These are phyloP conservation scores for Andrena bucephala DNA, from an alignment of 2,888 invertebrate genomes.

Conservation along the genomic window DNA sequence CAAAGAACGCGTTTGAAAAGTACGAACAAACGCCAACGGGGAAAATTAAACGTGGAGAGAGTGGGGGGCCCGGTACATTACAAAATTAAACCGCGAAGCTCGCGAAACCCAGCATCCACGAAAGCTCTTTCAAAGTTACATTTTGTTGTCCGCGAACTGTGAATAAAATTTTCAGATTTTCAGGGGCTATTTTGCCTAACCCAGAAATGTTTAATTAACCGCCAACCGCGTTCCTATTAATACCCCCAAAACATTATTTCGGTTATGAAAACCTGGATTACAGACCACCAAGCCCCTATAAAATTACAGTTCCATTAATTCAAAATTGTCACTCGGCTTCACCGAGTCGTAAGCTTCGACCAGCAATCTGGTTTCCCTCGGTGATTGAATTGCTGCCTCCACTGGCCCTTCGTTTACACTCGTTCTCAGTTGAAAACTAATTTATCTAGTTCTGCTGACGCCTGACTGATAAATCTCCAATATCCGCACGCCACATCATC, in stretches of 20 bases:
- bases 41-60: conserved; percentile 12
- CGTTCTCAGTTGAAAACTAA: conserved; percentile 5
- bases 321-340: not conserved
- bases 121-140: conserved; percentile 24
- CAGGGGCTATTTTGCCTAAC: no score
- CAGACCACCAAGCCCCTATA: not conserved
- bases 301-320: conserved; percentile 8
- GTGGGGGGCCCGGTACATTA: not conserved
- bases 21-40: not conserved
- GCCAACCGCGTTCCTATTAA: not conserved
- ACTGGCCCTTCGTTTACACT: conserved; percentile 5
- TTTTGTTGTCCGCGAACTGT: conserved; percentile 4
- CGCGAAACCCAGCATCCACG: not conserved
- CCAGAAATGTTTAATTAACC: no score
- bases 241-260: no score
- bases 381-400: conserved; percentile 1
- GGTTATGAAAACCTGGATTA: no score
- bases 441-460: not conserved
- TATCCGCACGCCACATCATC: not conserved
- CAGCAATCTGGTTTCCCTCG: conserved; percentile 11
- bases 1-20: not conserved
- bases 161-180: conserved; percentile 27
- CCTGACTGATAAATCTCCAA: not conserved
- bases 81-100: conserved; percentile 21
- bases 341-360: conserved; percentile 8